Evolutionary conservation across 2,888 invertebrate species (phyloP).

Genomic region (Drosophila stalkeri): DNA sequence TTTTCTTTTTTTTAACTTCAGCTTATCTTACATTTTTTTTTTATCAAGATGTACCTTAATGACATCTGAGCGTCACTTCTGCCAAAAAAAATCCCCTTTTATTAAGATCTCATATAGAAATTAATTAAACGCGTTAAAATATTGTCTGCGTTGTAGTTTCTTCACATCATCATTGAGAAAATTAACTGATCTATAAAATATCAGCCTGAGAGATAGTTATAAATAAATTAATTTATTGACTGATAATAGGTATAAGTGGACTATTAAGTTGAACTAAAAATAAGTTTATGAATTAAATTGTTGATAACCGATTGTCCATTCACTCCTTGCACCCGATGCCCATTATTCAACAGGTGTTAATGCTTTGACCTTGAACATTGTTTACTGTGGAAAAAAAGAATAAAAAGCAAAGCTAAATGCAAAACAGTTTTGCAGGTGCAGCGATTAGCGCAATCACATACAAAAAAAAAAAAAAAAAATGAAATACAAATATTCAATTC

Average conservation of each 20-base stretch:
- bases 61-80: neutral
- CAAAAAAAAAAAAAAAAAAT: constrained; percentile 1
- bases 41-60: neutral
- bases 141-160: neutral
- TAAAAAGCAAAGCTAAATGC: constrained; percentile 24
- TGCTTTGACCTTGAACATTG: constrained; percentile 35
- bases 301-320: constrained; percentile 31
- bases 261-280: constrained; percentile 5
- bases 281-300: neutral
- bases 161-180: neutral
- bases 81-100: constrained; percentile 5
- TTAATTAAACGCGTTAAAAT: neutral
- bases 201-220: neutral
- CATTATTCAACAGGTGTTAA: constrained; percentile 39
- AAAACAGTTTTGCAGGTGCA: constrained; percentile 49
- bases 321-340: constrained; percentile 21
- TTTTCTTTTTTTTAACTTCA: neutral
- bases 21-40: neutral
- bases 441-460: constrained; percentile 48
- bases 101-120: neutral
- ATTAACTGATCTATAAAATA: constrained; percentile 4
- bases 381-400: constrained; percentile 16
- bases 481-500: constrained; percentile 38
- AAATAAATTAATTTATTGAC: neutral
- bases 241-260: constrained; percentile 1